Conservation (phyloP, 2,797 vertebrate species). For the Hapalemur alaotrensis region DNA sequence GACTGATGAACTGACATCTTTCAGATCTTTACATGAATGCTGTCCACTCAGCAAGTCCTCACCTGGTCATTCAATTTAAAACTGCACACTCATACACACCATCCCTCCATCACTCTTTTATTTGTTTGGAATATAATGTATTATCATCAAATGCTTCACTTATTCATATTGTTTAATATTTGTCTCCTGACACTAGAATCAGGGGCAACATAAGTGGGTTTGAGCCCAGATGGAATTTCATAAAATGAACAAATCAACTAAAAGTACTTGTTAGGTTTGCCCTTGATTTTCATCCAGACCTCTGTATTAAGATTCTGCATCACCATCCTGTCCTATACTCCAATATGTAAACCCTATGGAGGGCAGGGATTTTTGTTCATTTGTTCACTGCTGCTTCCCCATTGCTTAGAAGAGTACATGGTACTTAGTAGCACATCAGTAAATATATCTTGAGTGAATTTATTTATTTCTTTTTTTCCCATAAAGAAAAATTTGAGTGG, state of each 20-base stretch:
- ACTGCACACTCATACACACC: not conserved
- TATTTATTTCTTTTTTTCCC: not conserved
- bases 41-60: not conserved
- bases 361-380: not conserved
- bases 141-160: not conserved
- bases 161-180: not conserved
- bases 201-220: not conserved
- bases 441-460: not conserved
- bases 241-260: not conserved
- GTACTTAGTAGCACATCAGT: not conserved
- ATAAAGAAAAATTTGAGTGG: not conserved
- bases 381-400: not conserved
- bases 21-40: not conserved
- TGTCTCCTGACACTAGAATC: not conserved
- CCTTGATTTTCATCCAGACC: not conserved
- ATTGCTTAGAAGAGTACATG: not conserved
- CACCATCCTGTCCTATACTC: not conserved
- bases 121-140: not conserved
- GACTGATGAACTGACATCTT: not conserved
- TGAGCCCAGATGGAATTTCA: not conserved
- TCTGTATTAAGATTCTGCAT: not conserved
- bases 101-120: not conserved
- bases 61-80: not conserved
- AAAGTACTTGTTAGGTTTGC: not conserved
- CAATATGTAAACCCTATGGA: not conserved